These are phyloP conservation scores for Penelope pileata DNA, from an alignment of 2,113 vertebrate species.

Conservation along the genomic window DNA sequence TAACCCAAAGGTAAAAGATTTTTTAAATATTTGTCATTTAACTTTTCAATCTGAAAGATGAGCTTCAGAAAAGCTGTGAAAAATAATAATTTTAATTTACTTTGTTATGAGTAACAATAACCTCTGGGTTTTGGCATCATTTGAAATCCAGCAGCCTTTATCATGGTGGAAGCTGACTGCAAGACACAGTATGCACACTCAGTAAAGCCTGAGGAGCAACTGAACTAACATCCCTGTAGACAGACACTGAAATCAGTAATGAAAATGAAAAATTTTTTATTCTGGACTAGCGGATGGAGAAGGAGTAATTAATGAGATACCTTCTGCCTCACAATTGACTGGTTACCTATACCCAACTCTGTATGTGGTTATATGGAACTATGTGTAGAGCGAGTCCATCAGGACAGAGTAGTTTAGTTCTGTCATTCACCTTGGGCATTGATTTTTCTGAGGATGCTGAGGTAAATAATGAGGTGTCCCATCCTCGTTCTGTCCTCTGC, in stretches of 20 bases:
- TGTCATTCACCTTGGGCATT: background rate
- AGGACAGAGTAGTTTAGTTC: background rate
- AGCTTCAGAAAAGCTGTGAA: background rate
- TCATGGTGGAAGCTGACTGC: background rate
- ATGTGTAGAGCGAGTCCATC: fast-evolving
- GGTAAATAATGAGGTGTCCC: background rate
- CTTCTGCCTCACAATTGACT: background rate
- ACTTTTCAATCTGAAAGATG: background rate
- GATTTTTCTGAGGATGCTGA: background rate
- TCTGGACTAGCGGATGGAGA: background rate
- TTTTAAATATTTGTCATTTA: background rate
- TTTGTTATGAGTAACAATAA: background rate
- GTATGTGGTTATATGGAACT: background rate
- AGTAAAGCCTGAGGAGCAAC: background rate
- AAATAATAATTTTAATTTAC: background rate
- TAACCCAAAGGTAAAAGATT: background rate
- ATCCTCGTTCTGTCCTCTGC: background rate
- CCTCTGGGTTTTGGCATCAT: background rate
- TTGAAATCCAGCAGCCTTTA: background rate
- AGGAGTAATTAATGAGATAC: background rate
- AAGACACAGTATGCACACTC: background rate
- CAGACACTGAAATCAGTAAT: background rate
- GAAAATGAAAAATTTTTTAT: background rate
- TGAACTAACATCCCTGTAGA: background rate
- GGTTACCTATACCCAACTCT: background rate